Percentiles rank a stretch among this genome's conserved stretches.
These are phyloP conservation scores for Pangasianodon hypophthalmus DNA, from an alignment of 2,113 vertebrate genomes.

Conservation along the genomic window DNA sequence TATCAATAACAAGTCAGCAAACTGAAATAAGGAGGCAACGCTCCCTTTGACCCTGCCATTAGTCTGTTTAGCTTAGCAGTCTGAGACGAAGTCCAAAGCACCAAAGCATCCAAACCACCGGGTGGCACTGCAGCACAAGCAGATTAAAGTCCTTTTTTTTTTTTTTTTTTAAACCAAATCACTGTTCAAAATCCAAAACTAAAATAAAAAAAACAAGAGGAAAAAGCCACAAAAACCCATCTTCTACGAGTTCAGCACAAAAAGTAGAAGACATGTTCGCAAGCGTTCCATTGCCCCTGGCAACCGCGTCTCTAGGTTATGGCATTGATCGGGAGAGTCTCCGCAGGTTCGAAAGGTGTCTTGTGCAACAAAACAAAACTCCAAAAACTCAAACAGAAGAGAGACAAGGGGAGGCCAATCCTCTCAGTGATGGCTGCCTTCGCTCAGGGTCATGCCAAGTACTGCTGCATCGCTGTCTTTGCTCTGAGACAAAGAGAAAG, in stretches of 20 bases:
- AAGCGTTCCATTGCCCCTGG: slow-evolving; percentile 32
- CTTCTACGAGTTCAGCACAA: slow-evolving; percentile 54
- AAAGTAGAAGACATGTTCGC: slow-evolving; percentile 32
- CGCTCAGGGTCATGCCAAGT: slow-evolving; percentile 87
- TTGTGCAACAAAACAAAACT: slow-evolving; percentile 71
- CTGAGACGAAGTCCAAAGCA: slow-evolving; percentile 63
- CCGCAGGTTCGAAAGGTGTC: slow-evolving; percentile 64
- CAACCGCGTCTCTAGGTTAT: slow-evolving; percentile 40
- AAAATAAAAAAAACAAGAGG: slow-evolving; percentile 17
- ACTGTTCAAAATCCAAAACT: slow-evolving; percentile 57
- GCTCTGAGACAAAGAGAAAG: slow-evolving; percentile 78
- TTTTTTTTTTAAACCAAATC: slow-evolving; percentile 10
- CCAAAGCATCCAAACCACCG: slow-evolving; percentile 51
- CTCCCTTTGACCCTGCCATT: slow-evolving; percentile 58
- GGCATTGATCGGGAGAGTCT: slow-evolving; percentile 19
- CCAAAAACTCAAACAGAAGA: slow-evolving; percentile 45
- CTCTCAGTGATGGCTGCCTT: slow-evolving; percentile 59
- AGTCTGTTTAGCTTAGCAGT: slow-evolving; percentile 49
- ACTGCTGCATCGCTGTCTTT: slow-evolving; percentile 98
- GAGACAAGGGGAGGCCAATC: slow-evolving; percentile 41
- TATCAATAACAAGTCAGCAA: slow-evolving; percentile 62
- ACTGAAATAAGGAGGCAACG: slow-evolving; percentile 62
- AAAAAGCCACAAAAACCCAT: slow-evolving; percentile 21
- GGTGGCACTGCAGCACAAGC: slow-evolving; percentile 56
- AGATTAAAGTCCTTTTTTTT: slow-evolving; percentile 47